Base-by-base conservation (phyloP, 2,888 invertebrate species). In the Pseudococcus jackbeardsleyi region DNA sequence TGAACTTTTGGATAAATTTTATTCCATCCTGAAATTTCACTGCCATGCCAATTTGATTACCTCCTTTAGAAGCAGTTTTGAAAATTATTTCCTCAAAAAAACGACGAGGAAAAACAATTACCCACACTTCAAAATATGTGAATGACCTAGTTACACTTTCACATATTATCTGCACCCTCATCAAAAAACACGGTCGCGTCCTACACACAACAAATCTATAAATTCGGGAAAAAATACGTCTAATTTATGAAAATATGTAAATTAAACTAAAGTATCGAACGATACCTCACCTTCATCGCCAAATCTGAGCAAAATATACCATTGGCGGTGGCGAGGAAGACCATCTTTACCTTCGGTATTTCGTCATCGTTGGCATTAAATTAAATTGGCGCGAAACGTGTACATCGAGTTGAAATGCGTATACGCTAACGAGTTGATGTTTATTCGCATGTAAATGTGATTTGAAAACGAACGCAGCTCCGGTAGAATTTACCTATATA, bases 381-480 rank as follows among this genome's bases (percentile, higher is more conserved):
- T 72, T 72, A 72, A 72, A 72, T 72, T 72, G 68, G 33, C 26
- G 33, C 68, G 68, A 72, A 72, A 59, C 68, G 33, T 72, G 68
- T 72, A 33, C 68, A 33, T 72, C 33, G 68, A 33, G 68, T 72
- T 59, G 33, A 26, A 72, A 72, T 33, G 68, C 68, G 33, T 72
- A 72, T 72, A 33, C 68, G 15, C 68, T 33, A 72, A 72, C 68
- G 68, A 72, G 68, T 72, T 72, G 68, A 72, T 72, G 33, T 72
- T 72, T 42, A 82, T 82, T 50, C 50, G 84, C 42, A 50, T 84
- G 26, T 50, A 50, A 84, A 84, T 46, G 48, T 46, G 48, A 50
- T 50, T 26, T 26, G 15, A 84, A 84, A 50, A 89, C 59, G 86
- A 39, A 86, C 54, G 86, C 12, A n/a, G 54, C 39, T 19, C 26